These are phyloP conservation scores for Patiria pectinifera DNA, from an alignment of 53 echinoderm and acorn worm genomes.

Conservation along the genomic window DNA sequence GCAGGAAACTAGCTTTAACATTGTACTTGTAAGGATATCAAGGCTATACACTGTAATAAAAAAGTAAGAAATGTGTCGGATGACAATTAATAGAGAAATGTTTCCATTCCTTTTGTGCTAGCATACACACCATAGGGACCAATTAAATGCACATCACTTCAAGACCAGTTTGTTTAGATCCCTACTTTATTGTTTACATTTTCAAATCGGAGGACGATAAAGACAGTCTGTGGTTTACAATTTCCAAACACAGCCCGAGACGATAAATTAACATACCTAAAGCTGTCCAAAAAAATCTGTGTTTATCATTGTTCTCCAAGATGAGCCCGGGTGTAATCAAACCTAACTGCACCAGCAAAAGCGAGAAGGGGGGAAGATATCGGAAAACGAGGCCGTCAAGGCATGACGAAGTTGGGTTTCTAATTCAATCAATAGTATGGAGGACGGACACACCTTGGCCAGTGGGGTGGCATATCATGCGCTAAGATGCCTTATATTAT, in stretches of 20 bases:
- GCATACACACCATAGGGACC: not conserved
- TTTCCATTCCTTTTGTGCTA: not conserved
- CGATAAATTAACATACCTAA: slow-evolving; percentile 22
- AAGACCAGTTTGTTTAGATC: not conserved
- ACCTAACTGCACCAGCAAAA: slow-evolving; percentile 12
- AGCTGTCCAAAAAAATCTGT: not conserved
- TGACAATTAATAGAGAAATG: not conserved
- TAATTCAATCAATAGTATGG: slow-evolving; percentile 46
- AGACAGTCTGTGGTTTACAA: not conserved
- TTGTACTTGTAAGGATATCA: not conserved
- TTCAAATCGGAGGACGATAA: not conserved
- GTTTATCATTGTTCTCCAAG: not conserved
- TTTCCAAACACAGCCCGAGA: not conserved
- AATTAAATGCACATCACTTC: not conserved
- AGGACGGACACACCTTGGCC: slow-evolving; percentile 38
- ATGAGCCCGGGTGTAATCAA: slow-evolving; percentile 32
- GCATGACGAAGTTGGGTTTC: not conserved
- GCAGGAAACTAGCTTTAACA: not conserved
- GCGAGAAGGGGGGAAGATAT: not conserved
- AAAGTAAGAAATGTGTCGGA: not conserved
- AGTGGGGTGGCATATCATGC: slow-evolving; percentile 11
- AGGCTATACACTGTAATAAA: not conserved
- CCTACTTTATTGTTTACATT: slow-evolving; percentile 27
- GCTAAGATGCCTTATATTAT: slow-evolving; percentile 46
- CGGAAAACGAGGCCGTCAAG: slow-evolving; percentile 1